These are phyloP conservation scores for Melopsittacus undulatus DNA, from an alignment of 2,797 vertebrate species.

Conservation along the genomic window DNA sequence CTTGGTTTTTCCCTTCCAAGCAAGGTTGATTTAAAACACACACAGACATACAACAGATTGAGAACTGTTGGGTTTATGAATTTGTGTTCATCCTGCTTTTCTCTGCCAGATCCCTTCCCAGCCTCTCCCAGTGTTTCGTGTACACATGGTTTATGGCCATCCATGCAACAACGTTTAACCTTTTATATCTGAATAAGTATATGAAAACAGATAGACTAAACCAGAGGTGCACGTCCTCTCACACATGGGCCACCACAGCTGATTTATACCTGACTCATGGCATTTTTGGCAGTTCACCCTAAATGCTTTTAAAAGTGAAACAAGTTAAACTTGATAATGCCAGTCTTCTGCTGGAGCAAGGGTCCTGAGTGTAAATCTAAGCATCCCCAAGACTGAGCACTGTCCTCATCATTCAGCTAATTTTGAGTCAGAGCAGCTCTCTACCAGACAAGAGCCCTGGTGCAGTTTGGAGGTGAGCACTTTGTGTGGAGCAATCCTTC, in stretches of 20 bases:
- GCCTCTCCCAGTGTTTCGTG: background rate
- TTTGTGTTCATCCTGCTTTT: background rate
- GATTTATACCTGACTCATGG: background rate
- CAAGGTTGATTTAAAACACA: background rate
- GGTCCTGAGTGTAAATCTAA: background rate
- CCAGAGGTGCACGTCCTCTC: rapidly evolving
- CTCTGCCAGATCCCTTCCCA: background rate
- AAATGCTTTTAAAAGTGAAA: background rate
- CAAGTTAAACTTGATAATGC: background rate
- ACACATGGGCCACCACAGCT: background rate
- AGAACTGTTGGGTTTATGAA: background rate
- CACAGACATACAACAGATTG: background rate
- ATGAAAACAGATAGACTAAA: background rate
- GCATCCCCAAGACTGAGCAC: rapidly evolving
- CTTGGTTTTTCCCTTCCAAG: background rate
- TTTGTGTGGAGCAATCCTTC: background rate
- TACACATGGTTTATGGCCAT: background rate
- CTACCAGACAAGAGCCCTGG: background rate
- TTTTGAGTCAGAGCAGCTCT: background rate
- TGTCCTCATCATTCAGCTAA: background rate
- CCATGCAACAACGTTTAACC: background rate
- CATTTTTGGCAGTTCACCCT: background rate
- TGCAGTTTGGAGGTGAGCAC: background rate
- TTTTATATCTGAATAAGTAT: background rate
- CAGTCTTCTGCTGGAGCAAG: background rate